Percentiles rank a stretch among this genome's conserved stretches.
phyloP scores from a whole-genome alignment of 1,140 invertebrate genomes.

The Apocrypta bakeri region DNA sequence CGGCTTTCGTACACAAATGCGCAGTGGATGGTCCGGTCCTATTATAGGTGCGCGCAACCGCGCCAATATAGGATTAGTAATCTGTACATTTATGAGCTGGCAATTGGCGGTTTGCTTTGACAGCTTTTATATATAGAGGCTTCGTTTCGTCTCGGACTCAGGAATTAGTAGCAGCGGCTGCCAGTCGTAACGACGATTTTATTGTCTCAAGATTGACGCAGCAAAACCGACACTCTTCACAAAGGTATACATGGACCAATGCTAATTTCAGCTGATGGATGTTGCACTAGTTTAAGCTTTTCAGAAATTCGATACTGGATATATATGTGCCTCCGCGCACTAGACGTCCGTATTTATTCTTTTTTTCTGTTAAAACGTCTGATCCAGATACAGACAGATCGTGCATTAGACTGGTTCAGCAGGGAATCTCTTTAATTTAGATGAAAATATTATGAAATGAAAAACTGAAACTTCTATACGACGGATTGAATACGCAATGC shows the following conservation, averaged over 20 bases:
- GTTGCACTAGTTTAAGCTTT: no score
- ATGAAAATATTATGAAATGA: background rate
- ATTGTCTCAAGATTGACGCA: constrained; percentile 14
- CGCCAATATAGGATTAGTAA: constrained; percentile 25
- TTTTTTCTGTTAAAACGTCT: no score
- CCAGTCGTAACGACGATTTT: constrained; percentile 11
- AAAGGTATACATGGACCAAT: background rate
- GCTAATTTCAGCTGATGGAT: background rate
- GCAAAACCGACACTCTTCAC: background rate
- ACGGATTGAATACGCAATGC: background rate
- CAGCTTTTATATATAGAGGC: background rate
- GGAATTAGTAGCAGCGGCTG: background rate
- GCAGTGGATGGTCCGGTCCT: no score
- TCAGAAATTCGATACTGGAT: no score
- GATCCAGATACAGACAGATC: no score
- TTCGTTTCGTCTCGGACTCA: background rate
- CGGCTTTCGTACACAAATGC: background rate
- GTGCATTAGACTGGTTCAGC: no score
- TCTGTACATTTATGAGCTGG: constrained; percentile 35
- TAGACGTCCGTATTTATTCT: no score
- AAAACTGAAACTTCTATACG: background rate
- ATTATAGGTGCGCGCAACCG: no score
- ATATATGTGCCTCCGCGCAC: no score
- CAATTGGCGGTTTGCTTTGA: constrained; percentile 26
- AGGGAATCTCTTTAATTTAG: background rate